These are phyloP conservation scores for Sussaba pulchella DNA, from an alignment of 2,888 invertebrate species.

Conservation along the genomic window DNA sequence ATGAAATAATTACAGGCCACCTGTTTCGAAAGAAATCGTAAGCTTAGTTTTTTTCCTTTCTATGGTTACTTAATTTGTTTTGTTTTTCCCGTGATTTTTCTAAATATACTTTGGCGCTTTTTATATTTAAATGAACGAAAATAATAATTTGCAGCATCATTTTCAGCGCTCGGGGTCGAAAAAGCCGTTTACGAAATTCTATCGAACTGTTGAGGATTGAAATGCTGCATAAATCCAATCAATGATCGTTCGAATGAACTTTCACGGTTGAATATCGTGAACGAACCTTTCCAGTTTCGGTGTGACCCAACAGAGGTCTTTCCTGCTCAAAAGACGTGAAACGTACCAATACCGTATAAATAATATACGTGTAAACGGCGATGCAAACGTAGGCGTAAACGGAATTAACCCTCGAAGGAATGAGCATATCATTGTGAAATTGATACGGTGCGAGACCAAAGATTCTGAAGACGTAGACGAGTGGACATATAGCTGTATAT, in stretches of 20 bases:
- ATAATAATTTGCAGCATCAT: too few species aligned
- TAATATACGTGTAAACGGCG: conserved; percentile 66
- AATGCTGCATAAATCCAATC: too few species aligned
- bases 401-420: conserved; percentile 70
- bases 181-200: too few species aligned
- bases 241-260: conserved; percentile 41
- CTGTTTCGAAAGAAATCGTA: conserved; percentile 65
- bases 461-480: conserved; percentile 73
- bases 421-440: conserved; percentile 71
- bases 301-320: conserved; percentile 67
- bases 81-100: too few species aligned
- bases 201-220: too few species aligned
- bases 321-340: conserved; percentile 53
- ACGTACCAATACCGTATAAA: conserved; percentile 60
- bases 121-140: too few species aligned
- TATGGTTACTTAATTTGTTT: too few species aligned
- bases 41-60: too few species aligned
- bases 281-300: conserved; percentile 77
- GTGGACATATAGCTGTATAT: conserved; percentile 77
- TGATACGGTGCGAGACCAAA: conserved; percentile 81
- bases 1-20: conserved; percentile 73
- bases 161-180: too few species aligned
- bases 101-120: too few species aligned
- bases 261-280: not conserved
- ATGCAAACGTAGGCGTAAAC: conserved; percentile 67